Base-by-base conservation (phyloP, 1,140 invertebrate species). In the Drosophila kikkawai region DNA sequence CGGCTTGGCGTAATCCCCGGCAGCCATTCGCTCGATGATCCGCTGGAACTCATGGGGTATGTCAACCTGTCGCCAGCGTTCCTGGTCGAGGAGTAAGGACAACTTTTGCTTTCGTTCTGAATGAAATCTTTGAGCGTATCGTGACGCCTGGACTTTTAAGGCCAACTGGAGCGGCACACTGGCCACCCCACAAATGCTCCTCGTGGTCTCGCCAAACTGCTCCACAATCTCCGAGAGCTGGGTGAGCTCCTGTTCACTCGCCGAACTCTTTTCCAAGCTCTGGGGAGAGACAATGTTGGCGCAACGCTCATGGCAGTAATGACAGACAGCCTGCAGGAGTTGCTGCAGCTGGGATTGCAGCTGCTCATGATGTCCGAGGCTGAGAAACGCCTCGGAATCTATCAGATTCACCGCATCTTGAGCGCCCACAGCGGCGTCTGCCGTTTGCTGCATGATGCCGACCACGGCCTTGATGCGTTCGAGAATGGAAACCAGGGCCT, bases 51-150 rank as follows among this genome's bases (percentile, higher is more conserved):
- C 97, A 66, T 94, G 93, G 1, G 97, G 96, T 47, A 99, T 97
- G 80, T 98, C 97, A n/a, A 97, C 97, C 81, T 96, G 95, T 91
- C 97, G 98, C 98, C 99, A 99, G 56, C 96, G 94, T 93, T 99
- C 99, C 78, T 95, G 95, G 86, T 99, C 98, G 41, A 99, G 93
- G 41, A 98, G 94, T 66, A 96, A 85, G 70, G 95, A 96, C 26
- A 99, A 93, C 93, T 98, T 98, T 26, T 95, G 95, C 93, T 97
- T 97, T 47, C 97, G 94, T 86, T 98, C 97, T 51, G 96, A 95
- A 92, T 99, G 98, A 93, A 99, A 99, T 83, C 96, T 95, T 80
- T 97, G 96, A 45, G 99, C 96, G 94, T 98, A 99, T 92, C 96
- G 96, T 82, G 96, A 97, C 5, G 97, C 97, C 95, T 98, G 95